These are phyloP conservation scores for Heliconius aoede DNA, from an alignment of 2,888 invertebrate species.

Conservation along the genomic window DNA sequence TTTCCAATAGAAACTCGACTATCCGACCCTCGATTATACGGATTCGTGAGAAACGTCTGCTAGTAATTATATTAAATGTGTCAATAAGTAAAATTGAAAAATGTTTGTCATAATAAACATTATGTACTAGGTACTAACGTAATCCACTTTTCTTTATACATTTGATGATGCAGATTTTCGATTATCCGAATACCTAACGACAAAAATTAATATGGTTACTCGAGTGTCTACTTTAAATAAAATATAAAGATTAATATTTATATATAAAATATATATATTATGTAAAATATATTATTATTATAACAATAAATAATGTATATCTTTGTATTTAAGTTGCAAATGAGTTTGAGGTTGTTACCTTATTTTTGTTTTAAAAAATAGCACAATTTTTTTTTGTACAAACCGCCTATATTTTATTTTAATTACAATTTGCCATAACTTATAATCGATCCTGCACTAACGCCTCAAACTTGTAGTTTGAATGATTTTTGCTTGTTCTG, in stretches of 20 bases:
- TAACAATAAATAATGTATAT: background rate
- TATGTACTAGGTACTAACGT: background rate
- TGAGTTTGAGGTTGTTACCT: conserved; percentile 10
- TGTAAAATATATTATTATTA: background rate
- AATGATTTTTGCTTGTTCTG: background rate
- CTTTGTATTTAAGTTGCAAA: background rate
- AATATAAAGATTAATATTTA: background rate
- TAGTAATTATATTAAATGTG: too few relatives aligned
- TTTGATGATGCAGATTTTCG: too few relatives aligned
- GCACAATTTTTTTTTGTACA: conserved; percentile 4
- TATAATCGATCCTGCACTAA: background rate
- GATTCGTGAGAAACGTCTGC: background rate
- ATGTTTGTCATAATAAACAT: too few relatives aligned
- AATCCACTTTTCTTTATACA: background rate
- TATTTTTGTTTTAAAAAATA: background rate
- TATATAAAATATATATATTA: conserved; percentile 1
- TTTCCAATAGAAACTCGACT: background rate
- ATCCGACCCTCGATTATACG: background rate
- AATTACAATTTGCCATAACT: conserved; percentile 10
- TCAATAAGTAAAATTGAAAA: too few relatives aligned
- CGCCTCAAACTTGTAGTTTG: conserved; percentile 4
- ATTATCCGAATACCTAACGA: too few relatives aligned
- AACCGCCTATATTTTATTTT: conserved; percentile 15
- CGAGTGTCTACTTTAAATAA: background rate
- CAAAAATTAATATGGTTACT: background rate